A percentile compares a stretch with the other conserved stretches of the same genome.
Conservation (phyloP, 2,888 invertebrate species). For the Ophioninae sp. region DNA sequence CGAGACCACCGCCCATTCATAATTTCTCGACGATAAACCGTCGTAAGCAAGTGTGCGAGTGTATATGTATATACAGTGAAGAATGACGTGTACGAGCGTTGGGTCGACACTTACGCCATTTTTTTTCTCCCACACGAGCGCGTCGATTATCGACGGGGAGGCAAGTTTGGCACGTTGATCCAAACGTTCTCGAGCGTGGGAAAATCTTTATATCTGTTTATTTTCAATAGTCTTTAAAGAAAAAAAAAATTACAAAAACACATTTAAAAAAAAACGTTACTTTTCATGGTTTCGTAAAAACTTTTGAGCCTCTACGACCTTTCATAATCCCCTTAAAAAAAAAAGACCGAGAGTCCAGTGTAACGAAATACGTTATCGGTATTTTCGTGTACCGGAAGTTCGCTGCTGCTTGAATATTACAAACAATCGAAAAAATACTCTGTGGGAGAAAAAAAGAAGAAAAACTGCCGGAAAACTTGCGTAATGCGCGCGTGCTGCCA, state of each 20-base stretch:
- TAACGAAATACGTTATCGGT: not conserved
- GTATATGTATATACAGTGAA: not conserved
- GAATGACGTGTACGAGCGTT: slow-evolving; percentile 8
- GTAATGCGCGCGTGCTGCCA: not conserved
- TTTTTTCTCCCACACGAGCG: slow-evolving; percentile 8
- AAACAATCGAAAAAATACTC: not conserved
- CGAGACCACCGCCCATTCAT: slow-evolving; percentile 69
- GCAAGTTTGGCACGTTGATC: slow-evolving; percentile 13
- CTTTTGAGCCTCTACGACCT: not conserved
- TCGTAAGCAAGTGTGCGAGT: slow-evolving; percentile 16
- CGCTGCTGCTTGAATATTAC: not conserved
- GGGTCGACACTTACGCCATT: slow-evolving; percentile 9
- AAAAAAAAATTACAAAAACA: too few relatives aligned
- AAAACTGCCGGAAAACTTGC: not conserved
- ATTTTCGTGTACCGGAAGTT: not conserved
- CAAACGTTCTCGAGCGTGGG: slow-evolving; percentile 1
- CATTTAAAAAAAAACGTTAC: not conserved
- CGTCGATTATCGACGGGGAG: slow-evolving; percentile 9
- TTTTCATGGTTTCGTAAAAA: not conserved
- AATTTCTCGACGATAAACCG: slow-evolving; percentile 67
- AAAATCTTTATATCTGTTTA: slow-evolving; percentile 2
- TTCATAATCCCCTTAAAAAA: not conserved
- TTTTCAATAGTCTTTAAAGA: not conserved
- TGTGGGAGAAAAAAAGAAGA: not conserved
- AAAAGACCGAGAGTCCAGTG: not conserved